phyloP scores from a whole-genome alignment of 2,888 invertebrate species.

The Synergus itoensis region DNA sequence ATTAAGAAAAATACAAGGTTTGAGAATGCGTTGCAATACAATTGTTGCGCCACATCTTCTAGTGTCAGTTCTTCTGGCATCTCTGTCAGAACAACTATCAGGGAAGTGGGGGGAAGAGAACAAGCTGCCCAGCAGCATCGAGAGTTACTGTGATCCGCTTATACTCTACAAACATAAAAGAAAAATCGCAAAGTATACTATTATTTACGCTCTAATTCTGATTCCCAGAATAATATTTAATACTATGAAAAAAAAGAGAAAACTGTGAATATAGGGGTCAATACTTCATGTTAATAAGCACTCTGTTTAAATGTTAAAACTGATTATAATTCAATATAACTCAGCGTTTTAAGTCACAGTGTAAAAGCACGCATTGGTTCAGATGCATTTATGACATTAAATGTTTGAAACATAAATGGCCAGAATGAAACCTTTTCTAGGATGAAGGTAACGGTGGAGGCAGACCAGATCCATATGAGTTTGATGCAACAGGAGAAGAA shows the following conservation, averaged over 20 bases:
- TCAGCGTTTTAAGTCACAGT: background rate
- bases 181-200: too few species aligned
- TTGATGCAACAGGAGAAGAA: constrained; percentile 83
- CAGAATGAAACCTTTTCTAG: constrained; percentile 55
- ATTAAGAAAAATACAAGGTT: too few species aligned
- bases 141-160: too few species aligned
- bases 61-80: too few species aligned
- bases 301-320: background rate
- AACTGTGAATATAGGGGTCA: background rate
- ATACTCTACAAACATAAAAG: too few species aligned
- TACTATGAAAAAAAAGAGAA: background rate
- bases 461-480: constrained; percentile 84
- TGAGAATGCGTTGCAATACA: too few species aligned
- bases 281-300: background rate
- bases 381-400: constrained; percentile 6
- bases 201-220: too few species aligned
- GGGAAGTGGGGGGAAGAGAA: too few species aligned
- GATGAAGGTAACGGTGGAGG: constrained; percentile 71
- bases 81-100: too few species aligned
- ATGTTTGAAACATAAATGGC: constrained; percentile 1
- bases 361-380: background rate
- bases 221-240: background rate
- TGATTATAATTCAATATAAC: background rate
- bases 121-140: too few species aligned
- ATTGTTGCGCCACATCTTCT: too few species aligned